Conservation (phyloP, 2,797 vertebrate species). For the Rhinogobio ventralis region DNA sequence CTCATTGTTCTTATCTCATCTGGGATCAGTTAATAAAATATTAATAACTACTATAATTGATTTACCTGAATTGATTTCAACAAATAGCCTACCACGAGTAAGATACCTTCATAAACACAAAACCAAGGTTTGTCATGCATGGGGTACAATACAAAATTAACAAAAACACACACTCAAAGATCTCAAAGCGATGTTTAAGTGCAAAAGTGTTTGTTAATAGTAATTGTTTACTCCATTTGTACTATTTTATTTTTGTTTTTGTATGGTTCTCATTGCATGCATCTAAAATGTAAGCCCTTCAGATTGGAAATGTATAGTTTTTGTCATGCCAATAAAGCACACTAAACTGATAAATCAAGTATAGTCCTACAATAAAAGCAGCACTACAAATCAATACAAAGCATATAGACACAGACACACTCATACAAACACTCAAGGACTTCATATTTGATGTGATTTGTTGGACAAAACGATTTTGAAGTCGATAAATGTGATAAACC, state of each 20-base stretch:
- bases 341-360: neutral
- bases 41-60: too few species aligned
- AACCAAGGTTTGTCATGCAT: neutral
- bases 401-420: neutral
- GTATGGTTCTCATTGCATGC: neutral
- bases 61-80: neutral
- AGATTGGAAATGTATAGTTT: neutral
- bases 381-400: neutral
- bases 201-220: neutral
- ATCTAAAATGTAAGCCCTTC: neutral
- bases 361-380: neutral
- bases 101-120: neutral
- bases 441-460: neutral
- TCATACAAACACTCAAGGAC: slow-evolving; percentile 33
- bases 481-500: neutral
- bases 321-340: slow-evolving; percentile 1
- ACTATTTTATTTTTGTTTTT: neutral
- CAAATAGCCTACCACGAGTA: neutral
- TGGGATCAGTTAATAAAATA: slow-evolving; percentile 77
- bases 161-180: neutral
- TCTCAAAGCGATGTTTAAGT: neutral
- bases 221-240: neutral
- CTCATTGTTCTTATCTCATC: slow-evolving; percentile 73
- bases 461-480: neutral
- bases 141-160: neutral